These are phyloP conservation scores for Eucidaris tribuloides DNA, from an alignment of 35 echinoderm and acorn worm species.

Conservation along the genomic window DNA sequence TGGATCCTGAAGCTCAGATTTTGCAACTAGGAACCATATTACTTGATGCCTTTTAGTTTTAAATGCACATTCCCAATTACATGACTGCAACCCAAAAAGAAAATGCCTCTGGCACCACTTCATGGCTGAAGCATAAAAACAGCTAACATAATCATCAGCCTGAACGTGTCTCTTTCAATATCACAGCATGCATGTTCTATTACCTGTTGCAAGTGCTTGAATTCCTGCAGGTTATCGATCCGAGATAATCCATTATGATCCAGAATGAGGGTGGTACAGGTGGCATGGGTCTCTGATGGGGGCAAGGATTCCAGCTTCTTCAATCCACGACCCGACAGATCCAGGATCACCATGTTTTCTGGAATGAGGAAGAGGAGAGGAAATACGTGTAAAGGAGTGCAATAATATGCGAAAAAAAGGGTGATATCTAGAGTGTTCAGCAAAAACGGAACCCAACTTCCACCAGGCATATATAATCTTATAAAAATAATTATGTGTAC, in stretches of 20 bases:
- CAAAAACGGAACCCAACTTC: too few species aligned
- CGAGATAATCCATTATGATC: conserved; percentile 92
- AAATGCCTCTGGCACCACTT: too few species aligned
- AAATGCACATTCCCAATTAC: neutral
- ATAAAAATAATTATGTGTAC: too few species aligned
- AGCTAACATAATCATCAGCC: neutral
- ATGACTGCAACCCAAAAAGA: neutral
- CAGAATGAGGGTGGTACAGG: conserved; percentile 89
- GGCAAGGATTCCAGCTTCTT: conserved; percentile 70
- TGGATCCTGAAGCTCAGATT: neutral
- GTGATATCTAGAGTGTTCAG: too few species aligned
- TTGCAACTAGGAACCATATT: neutral
- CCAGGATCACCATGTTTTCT: conserved; percentile 94
- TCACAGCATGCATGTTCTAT: too few species aligned
- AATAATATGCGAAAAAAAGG: too few species aligned
- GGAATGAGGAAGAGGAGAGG: neutral
- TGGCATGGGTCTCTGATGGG: conserved; percentile 21
- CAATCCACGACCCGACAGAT: conserved; percentile 68
- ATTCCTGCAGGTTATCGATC: conserved; percentile 80
- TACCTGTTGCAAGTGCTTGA: conserved; percentile 87
- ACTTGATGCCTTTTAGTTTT: neutral
- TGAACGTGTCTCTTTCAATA: too few species aligned
- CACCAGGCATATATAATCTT: too few species aligned
- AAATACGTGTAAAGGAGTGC: neutral
- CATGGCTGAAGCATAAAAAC: neutral